These are phyloP conservation scores for Drosophila bunnanda DNA, from an alignment of 2,888 invertebrate genomes.

Conservation along the genomic window DNA sequence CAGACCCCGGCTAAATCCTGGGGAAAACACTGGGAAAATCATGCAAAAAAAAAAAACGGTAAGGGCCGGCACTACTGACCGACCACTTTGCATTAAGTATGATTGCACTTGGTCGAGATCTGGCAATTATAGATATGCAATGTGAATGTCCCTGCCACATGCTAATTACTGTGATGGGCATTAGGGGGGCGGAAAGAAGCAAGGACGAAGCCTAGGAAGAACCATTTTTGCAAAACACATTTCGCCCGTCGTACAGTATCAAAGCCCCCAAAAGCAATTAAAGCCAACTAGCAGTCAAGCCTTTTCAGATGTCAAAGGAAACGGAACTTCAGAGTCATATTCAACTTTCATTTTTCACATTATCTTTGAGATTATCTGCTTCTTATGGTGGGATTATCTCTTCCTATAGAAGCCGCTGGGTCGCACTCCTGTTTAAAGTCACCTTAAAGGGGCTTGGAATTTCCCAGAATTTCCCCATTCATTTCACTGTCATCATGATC, in stretches of 20 bases:
- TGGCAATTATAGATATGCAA: conserved; percentile 52
- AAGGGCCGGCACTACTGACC: conserved; percentile 6
- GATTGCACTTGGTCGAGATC: conserved; percentile 50
- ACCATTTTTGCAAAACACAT: neutral
- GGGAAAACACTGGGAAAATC: neutral
- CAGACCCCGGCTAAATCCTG: neutral
- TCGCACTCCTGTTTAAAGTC: neutral
- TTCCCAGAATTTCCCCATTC: neutral
- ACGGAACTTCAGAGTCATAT: neutral
- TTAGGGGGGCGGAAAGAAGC: neutral
- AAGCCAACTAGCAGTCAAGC: neutral
- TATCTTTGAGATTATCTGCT: neutral
- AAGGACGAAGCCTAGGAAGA: no score
- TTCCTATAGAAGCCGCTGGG: no score
- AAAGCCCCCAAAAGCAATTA: neutral
- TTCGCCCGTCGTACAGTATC: no score
- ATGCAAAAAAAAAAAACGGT: no score
- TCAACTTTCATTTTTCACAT: neutral
- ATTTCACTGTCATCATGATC: conserved; percentile 26
- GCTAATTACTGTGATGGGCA: conserved; percentile 28
- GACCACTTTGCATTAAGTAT: conserved; percentile 50
- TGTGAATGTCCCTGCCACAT: conserved; percentile 40
- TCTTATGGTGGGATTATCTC: no score
- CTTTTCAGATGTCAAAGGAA: neutral
- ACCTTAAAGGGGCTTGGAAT: neutral